These are phyloP conservation scores for Spinibarbus caldwelli DNA, from an alignment of 2,797 vertebrate species.

Conservation along the genomic window DNA sequence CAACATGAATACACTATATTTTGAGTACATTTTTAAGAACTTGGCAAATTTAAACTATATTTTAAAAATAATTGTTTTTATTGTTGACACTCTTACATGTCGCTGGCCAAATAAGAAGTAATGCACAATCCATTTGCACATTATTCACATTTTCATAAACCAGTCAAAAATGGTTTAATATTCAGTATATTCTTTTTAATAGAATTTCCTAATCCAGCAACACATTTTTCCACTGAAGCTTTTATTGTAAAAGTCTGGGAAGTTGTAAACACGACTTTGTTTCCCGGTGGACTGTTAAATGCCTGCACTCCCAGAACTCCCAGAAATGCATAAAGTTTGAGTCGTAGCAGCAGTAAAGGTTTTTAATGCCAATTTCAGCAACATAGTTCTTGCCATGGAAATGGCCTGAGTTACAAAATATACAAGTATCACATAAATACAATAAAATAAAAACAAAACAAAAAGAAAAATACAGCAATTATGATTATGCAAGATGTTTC, in stretches of 20 bases:
- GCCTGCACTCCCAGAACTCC: not conserved
- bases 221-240: not conserved
- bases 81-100: not conserved
- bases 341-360: not conserved
- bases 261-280: not conserved
- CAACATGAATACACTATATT: no score
- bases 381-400: no score
- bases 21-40: not conserved
- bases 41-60: not conserved
- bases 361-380: not conserved
- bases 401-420: not conserved
- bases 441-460: not conserved
- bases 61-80: not conserved
- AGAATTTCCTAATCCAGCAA: not conserved
- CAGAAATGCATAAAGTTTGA: not conserved
- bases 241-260: slow-evolving; percentile 2
- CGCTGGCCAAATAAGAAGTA: not conserved
- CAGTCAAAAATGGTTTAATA: not conserved
- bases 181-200: not conserved
- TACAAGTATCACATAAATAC: not conserved
- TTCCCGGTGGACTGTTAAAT: not conserved
- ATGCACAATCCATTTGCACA: not conserved
- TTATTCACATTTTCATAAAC: no score
- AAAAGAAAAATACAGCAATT: not conserved
- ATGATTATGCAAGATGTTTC: no score